phyloP scores from a whole-genome alignment of 2,888 invertebrate species.

The Netelia inedita region DNA sequence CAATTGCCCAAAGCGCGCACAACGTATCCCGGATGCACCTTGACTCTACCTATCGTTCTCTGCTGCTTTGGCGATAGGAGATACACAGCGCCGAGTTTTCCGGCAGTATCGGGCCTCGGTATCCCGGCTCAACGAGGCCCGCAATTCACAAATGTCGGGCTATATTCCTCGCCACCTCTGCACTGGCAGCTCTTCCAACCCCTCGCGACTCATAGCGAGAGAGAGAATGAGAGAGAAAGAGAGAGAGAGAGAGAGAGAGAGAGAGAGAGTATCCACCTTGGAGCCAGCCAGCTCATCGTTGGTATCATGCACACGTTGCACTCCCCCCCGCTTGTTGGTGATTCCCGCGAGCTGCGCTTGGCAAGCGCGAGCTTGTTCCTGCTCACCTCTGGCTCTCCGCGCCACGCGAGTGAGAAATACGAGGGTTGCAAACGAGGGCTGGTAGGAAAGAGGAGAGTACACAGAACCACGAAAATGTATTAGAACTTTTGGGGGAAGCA shows the following conservation, averaged over 20 bases:
- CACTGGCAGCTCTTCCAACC: not conserved
- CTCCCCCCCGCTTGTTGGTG: constrained; percentile 10
- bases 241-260: not conserved
- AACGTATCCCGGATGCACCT: constrained; percentile 27
- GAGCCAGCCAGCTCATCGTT: constrained; percentile 41
- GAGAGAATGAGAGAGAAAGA: too few species aligned
- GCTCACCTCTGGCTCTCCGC: not conserved
- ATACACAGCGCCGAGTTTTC: not conserved
- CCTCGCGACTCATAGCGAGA: not conserved
- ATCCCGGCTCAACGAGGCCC: constrained; percentile 13
- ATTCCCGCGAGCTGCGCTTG: constrained; percentile 38
- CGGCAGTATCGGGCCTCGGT: constrained; percentile 10
- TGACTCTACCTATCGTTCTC: constrained; percentile 6
- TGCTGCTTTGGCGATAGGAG: constrained; percentile 9
- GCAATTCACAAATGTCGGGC: constrained; percentile 16
- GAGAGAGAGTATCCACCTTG: constrained; percentile 18
- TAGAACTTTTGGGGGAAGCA: constrained; percentile 65
- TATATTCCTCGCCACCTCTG: constrained; percentile 8
- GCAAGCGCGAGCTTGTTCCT: constrained; percentile 26
- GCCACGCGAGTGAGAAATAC: constrained; percentile 36
- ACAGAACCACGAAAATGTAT: constrained; percentile 63
- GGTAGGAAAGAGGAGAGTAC: constrained; percentile 15
- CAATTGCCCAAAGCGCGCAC: not conserved
- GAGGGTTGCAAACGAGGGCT: not conserved
- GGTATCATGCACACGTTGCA: constrained; percentile 8